Percentiles rank a stretch among this genome's conserved stretches.
These are phyloP conservation scores for Hirtodrosophila confusa DNA, from an alignment of 2,888 invertebrate species.

Conservation along the genomic window DNA sequence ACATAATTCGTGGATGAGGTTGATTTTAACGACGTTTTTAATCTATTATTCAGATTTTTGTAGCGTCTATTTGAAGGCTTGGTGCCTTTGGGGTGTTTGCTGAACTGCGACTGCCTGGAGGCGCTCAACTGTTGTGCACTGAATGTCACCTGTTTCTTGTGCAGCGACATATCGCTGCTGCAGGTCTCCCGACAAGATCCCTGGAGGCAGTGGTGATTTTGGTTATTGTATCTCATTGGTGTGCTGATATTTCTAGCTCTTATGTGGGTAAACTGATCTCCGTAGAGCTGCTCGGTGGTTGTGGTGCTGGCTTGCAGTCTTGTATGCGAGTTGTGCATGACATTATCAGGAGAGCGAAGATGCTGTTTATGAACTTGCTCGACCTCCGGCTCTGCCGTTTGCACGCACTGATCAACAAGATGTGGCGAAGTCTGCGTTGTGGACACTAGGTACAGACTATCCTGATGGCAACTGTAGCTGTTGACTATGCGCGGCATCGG, in stretches of 20 bases:
- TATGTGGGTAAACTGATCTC: conserved; percentile 2
- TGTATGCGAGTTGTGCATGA: conserved; percentile 19
- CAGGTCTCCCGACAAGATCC: conserved; percentile 66
- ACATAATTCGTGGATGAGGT: conserved; percentile 44
- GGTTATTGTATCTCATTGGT: conserved; percentile 24
- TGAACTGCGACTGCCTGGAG: conserved; percentile 9
- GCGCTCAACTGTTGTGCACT: conserved; percentile 52
- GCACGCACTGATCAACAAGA: conserved; percentile 65
- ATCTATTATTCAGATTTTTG: conserved; percentile 14
- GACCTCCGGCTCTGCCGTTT: conserved; percentile 44
- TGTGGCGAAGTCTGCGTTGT: conserved; percentile 62
- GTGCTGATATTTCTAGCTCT: conserved; percentile 1
- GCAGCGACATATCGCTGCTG: conserved; percentile 55
- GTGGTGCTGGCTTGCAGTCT: conserved; percentile 17
- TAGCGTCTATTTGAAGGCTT: conserved; percentile 60
- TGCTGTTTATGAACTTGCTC: conserved; percentile 8
- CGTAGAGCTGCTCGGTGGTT: conserved; percentile 17
- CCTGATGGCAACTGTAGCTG: conserved; percentile 67
- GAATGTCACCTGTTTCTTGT: conserved; percentile 67
- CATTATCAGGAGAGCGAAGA: conserved; percentile 8
- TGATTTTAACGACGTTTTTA: conserved; percentile 11
- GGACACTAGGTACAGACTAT: conserved; percentile 68
- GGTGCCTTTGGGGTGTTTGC: conserved; percentile 15
- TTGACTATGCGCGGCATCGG: conserved; percentile 69
- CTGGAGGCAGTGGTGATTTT: conserved; percentile 59